phyloP scores from a whole-genome alignment of 2,113 vertebrate genomes.

The Chloroceryle aenea region DNA sequence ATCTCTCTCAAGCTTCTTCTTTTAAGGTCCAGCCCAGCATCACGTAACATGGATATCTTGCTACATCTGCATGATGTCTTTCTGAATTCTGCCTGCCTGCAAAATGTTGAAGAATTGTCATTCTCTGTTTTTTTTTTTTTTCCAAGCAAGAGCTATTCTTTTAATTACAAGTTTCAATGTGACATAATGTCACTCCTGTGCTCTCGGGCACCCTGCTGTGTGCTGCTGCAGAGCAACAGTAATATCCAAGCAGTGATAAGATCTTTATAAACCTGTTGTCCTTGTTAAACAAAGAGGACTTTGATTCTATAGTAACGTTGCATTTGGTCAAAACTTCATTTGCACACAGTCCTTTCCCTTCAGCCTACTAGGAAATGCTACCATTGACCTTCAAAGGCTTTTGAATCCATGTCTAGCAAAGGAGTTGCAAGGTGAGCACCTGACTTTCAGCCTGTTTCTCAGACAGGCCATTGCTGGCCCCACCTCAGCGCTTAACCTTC shows the following conservation, averaged over 20 bases:
- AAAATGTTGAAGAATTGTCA: neutral
- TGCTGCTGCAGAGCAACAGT: neutral
- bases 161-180: neutral
- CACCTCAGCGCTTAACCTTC: neutral
- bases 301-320: conserved; percentile 32
- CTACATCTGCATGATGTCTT: neutral
- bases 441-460: conserved; percentile 10
- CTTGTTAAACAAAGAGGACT: conserved; percentile 51
- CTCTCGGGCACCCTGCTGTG: neutral
- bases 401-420: neutral
- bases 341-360: conserved; percentile 2
- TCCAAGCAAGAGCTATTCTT: neutral
- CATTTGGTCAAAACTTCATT: neutral
- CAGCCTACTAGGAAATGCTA: neutral
- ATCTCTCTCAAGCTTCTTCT: neutral
- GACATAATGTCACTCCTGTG: neutral
- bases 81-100: neutral
- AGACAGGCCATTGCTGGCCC: neutral
- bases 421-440: neutral
- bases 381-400: conserved; percentile 43
- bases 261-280: conserved; percentile 30
- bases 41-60: neutral
- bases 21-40: neutral
- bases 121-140: neutral
- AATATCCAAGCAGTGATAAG: neutral